A percentile compares a stretch with the other conserved stretches of the same genome.
Evolutionary conservation across 1,140 invertebrate species (phyloP).

Genomic region (Zaprionus gabonicus): DNA sequence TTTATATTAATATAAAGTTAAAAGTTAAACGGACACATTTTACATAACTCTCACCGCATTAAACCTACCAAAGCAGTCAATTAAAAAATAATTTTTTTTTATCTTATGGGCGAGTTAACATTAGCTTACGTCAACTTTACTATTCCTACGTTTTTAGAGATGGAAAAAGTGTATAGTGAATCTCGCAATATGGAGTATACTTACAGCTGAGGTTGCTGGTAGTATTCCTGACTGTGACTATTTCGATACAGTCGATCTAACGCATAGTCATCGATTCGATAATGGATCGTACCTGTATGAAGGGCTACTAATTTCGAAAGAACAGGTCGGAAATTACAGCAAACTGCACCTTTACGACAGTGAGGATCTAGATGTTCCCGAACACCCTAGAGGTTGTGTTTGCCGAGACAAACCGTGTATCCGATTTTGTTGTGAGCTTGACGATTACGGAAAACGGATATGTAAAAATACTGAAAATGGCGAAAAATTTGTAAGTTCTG

Average conservation of each 20-base stretch:
- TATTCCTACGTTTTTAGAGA: not conserved
- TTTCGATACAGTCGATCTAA: conserved; percentile 63
- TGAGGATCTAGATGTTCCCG: conserved; percentile 15
- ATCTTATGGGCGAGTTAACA: no score
- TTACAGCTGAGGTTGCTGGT: not conserved
- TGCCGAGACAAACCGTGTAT: conserved; percentile 54
- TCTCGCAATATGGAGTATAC: not conserved
- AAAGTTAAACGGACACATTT: no score
- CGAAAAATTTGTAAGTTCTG: conserved; percentile 11
- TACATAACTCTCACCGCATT: no score
- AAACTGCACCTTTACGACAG: conserved; percentile 22
- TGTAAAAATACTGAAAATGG: conserved; percentile 6
- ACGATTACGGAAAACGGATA: not conserved
- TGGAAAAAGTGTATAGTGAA: not conserved
- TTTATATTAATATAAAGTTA: no score
- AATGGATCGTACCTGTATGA: conserved; percentile 63
- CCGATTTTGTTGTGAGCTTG: conserved; percentile 56
- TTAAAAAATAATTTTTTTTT: no score
- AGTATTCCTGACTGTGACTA: conserved; percentile 51
- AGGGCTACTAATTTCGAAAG: conserved; percentile 43
- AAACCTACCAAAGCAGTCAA: no score
- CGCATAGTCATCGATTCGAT: conserved; percentile 6
- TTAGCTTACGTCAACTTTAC: no score
- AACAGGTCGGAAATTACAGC: conserved; percentile 40
- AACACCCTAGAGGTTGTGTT: conserved; percentile 55